Base-by-base conservation (phyloP, 2,113 vertebrate species). In the Macheiramphus alcinus region DNA sequence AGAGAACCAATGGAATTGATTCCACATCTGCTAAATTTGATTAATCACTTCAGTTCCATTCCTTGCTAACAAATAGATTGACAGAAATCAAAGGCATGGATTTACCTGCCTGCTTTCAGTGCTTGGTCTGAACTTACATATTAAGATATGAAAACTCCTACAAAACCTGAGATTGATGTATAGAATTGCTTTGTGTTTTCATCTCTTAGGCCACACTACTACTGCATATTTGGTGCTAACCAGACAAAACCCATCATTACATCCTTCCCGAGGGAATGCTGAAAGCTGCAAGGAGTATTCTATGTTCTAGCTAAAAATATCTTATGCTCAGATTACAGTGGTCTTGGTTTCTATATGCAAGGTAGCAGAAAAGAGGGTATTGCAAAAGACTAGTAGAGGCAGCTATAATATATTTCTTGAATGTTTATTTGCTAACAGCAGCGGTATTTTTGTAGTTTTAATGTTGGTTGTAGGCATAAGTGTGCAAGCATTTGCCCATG, bases 71-170 rank as follows among this genome's bases (percentile, higher is more conserved):
- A 90, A 80, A 73, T 14, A 76, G 78, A 94, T 31, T 85, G 95
- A 93, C 81, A 97, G 92, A 91, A 96, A 93, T 93, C 85, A 93
- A 91, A 96, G 80, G n/a, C 58, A 59, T 68, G 62, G 89, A 73
- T 97, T 94, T 72, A 36, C 88, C 70, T 94, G 66, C 61, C 80
- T 90, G 67, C 38, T 55, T 73, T 47, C 45, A 31, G 52, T 17
- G 36, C 43, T 61, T 50, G 58, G n/a, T 34, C 47, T 88, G 86
- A 58, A 47, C 32, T 80, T 36, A 11, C 18, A 10, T 45, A 10
- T 16, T 53, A 52, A 66, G 40, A 19, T 6, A 20, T 4, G 11
- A 59, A 76, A 95, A 80, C 82, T 56, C 67, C 50, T 17, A 59
- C 62, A 92, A 61, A 84, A 65, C 45, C 32, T 40, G 75, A 85